A percentile compares a stretch with the other conserved stretches of the same genome.
phyloP scores from a whole-genome alignment of 2,113 vertebrate species.

The Psammodynastes pulverulentus region DNA sequence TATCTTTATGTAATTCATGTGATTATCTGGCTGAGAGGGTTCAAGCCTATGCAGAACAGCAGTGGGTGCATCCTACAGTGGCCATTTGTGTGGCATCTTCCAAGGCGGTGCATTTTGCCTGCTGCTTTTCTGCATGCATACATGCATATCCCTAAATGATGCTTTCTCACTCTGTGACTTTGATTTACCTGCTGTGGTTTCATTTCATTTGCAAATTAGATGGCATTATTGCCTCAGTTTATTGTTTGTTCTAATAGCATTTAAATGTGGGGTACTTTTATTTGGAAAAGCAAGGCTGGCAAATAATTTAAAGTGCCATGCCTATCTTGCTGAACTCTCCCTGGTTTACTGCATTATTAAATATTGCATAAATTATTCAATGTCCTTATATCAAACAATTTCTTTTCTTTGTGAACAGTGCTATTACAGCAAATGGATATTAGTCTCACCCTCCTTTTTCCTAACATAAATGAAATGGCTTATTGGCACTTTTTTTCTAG shows the following conservation, averaged over 20 bases:
- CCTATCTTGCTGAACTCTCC: constrained; percentile 72
- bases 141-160: constrained; percentile 30
- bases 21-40: background rate
- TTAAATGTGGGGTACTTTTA: constrained; percentile 43
- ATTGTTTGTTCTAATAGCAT: constrained; percentile 36
- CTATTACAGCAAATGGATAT: constrained; percentile 63
- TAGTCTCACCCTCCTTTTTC: constrained; percentile 37
- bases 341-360: constrained; percentile 86
- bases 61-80: background rate
- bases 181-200: constrained; percentile 19
- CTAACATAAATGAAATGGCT: constrained; percentile 29
- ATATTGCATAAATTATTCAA: constrained; percentile 84
- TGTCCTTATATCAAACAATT: constrained; percentile 75
- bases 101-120: background rate
- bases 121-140: constrained; percentile 36
- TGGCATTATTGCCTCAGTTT: constrained; percentile 33
- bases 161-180: constrained; percentile 35
- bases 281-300: constrained; percentile 55
- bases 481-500: background rate
- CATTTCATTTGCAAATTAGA: constrained; percentile 59
- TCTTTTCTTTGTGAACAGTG: constrained; percentile 77
- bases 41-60: background rate
- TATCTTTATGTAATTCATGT: background rate
- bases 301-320: constrained; percentile 68
- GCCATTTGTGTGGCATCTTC: background rate